Conservation (phyloP, 2,113 vertebrate genomes). For the Lamprologus tigripictilis region DNA sequence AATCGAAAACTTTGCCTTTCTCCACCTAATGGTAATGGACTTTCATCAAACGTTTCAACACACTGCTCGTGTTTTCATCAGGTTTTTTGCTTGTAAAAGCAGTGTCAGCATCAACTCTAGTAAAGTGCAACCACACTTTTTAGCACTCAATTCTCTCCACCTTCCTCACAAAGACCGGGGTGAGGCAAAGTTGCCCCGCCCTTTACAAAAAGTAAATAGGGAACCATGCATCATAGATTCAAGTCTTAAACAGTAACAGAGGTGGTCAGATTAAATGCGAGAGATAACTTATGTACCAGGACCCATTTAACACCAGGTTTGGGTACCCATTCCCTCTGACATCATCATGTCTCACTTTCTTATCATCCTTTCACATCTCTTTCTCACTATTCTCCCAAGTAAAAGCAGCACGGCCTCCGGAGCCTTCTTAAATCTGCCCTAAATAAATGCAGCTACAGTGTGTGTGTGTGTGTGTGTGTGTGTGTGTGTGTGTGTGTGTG, state of each 20-base stretch:
- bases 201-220: neutral
- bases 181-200: neutral
- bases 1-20: neutral
- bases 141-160: neutral
- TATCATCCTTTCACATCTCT: neutral
- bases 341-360: neutral
- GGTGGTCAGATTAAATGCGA: neutral
- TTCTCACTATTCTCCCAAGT: neutral
- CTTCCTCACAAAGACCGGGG: neutral
- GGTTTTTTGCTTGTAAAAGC: neutral
- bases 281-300: neutral
- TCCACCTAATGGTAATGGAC: neutral
- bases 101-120: neutral
- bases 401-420: neutral
- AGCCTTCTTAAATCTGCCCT: neutral
- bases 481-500: neutral
- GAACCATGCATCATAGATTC: neutral
- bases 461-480: neutral
- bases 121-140: neutral
- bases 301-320: neutral
- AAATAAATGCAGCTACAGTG: neutral
- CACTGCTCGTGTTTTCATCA: neutral
- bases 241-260: neutral
- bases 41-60: neutral
- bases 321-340: neutral